Conservation (phyloP, 2,113 vertebrate species). For the Callionymus lyra region DNA sequence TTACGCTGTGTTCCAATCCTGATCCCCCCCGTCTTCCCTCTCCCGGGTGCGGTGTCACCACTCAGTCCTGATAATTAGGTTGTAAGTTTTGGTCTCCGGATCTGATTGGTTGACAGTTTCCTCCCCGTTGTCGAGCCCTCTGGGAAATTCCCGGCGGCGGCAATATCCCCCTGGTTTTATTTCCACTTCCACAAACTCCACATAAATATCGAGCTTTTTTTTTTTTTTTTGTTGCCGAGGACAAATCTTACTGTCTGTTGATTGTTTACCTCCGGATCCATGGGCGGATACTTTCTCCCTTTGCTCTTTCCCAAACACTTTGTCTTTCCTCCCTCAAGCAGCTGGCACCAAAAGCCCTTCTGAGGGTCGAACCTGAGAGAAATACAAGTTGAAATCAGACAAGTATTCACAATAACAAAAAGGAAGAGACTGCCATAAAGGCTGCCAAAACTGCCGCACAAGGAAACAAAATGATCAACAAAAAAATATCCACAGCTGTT, state of each 20-base stretch:
- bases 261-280: slow-evolving; percentile 80
- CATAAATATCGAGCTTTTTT: no score
- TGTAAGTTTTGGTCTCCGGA: slow-evolving; percentile 30
- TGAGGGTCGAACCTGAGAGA: slow-evolving; percentile 87
- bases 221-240: not conserved
- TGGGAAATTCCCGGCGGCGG: slow-evolving; percentile 28
- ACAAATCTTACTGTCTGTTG: slow-evolving; percentile 1
- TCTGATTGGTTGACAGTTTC: slow-evolving; percentile 44
- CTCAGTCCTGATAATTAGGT: slow-evolving; percentile 45
- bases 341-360: slow-evolving; percentile 97
- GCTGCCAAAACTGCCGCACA: slow-evolving; percentile 2
- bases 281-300: slow-evolving; percentile 88
- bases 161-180: slow-evolving; percentile 9
- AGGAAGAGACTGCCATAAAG: not conserved
- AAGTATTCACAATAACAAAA: no score
- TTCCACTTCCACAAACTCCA: slow-evolving; percentile 3
- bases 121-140: slow-evolving; percentile 16
- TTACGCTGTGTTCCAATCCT: slow-evolving; percentile 8
- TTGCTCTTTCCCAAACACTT: slow-evolving; percentile 96
- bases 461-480: not conserved
- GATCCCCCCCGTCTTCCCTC: slow-evolving; percentile 5
- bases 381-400: not conserved
- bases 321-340: slow-evolving; percentile 89
- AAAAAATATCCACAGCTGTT: no score
- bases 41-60: slow-evolving; percentile 34